Evolutionary conservation across 2,113 vertebrate species (phyloP).

Genomic region (Seriola aureovittata): DNA sequence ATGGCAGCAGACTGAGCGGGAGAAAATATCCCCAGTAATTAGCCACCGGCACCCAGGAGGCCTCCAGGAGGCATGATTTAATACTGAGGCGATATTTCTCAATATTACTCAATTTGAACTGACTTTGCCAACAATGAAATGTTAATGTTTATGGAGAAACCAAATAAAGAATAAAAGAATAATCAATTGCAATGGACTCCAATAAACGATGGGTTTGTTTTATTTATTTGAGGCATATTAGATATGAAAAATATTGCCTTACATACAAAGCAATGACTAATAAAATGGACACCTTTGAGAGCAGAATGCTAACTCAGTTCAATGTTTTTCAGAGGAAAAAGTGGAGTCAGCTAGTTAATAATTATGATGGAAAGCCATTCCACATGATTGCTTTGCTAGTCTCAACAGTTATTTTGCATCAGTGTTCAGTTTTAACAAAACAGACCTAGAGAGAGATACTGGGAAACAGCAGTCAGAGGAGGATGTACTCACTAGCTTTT

Average conservation of each 20-base stretch:
- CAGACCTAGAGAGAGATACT: too few species aligned
- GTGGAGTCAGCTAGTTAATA: constrained; percentile 42
- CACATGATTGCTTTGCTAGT: constrained; percentile 9
- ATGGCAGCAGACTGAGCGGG: constrained; percentile 58
- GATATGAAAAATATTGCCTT: constrained; percentile 5
- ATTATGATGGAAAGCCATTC: constrained; percentile 16
- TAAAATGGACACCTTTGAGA: neutral
- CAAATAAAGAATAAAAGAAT: constrained; percentile 7
- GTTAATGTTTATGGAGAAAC: constrained; percentile 15
- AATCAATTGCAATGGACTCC: neutral
- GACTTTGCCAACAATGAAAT: constrained; percentile 33
- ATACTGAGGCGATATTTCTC: constrained; percentile 60
- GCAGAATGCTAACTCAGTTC: neutral
- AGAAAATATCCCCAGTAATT: constrained; percentile 74
- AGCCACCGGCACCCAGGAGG: constrained; percentile 59
- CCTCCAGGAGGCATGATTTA: constrained; percentile 60
- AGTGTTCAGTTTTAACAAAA: neutral
- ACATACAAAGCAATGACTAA: neutral
- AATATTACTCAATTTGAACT: constrained; percentile 55
- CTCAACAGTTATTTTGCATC: neutral
- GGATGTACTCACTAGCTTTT: constrained; percentile 52
- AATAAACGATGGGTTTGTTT: neutral
- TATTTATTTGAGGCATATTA: constrained; percentile 20
- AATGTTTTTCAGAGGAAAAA: constrained; percentile 17
- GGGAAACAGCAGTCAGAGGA: neutral